phyloP scores from a whole-genome alignment of 2,888 invertebrate genomes.

The Nemoura dubitans region DNA sequence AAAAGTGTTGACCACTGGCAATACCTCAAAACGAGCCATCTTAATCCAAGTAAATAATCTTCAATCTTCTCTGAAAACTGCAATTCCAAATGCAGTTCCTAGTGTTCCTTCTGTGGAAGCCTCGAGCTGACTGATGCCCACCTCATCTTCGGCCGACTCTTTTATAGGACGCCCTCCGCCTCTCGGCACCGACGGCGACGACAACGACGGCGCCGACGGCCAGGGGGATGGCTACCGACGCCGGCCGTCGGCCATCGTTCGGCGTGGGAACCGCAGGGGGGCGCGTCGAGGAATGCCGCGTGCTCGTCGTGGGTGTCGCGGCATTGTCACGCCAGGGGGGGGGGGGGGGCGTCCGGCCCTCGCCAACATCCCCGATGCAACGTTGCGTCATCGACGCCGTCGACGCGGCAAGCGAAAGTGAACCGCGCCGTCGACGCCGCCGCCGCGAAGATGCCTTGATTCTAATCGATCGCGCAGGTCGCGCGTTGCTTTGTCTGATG shows the following conservation, averaged over 20 bases:
- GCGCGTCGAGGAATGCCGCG: background rate
- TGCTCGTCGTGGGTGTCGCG: background rate
- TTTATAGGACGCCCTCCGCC: background rate
- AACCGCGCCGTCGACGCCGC: background rate
- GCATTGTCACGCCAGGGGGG: background rate
- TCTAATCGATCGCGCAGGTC: background rate
- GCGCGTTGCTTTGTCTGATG: background rate
- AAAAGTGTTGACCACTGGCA: no score
- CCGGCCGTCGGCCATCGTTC: background rate
- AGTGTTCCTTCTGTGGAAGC: background rate
- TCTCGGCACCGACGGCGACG: background rate
- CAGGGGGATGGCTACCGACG: background rate
- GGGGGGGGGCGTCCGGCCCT: background rate
- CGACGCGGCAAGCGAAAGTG: background rate
- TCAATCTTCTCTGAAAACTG: background rate
- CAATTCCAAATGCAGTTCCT: background rate
- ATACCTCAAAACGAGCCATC: background rate
- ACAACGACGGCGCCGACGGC: background rate
- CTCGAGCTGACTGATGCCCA: constrained; percentile 5
- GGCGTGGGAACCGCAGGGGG: background rate
- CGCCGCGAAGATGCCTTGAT: background rate
- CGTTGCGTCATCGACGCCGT: background rate
- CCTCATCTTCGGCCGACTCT: background rate
- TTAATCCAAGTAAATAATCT: background rate
- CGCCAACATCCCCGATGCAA: background rate